These are phyloP conservation scores for Labeo catla DNA, from an alignment of 2,113 vertebrate genomes.

Conservation along the genomic window DNA sequence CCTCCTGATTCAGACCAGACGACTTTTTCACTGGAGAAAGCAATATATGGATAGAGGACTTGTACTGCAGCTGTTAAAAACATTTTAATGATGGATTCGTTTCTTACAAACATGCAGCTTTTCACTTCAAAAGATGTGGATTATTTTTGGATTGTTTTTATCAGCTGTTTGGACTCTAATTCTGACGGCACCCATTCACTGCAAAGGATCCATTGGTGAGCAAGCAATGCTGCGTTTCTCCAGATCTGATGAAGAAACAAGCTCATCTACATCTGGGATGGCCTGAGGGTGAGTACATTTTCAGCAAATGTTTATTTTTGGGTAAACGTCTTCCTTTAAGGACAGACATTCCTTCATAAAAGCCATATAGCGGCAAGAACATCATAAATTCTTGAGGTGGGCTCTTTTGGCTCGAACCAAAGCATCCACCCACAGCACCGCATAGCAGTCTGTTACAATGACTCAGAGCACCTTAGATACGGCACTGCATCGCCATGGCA, in stretches of 20 bases:
- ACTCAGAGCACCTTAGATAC: slow-evolving; percentile 16
- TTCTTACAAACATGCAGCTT: neutral
- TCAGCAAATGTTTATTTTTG: neutral
- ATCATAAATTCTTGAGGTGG: neutral
- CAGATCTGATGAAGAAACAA: neutral
- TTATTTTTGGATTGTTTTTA: neutral
- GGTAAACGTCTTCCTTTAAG: neutral
- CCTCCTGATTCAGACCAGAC: no score
- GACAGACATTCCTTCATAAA: neutral
- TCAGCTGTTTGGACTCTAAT: neutral
- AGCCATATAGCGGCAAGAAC: neutral
- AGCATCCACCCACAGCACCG: neutral
- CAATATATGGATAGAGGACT: no score
- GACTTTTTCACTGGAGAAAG: no score
- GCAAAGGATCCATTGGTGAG: neutral
- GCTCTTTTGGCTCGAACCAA: neutral
- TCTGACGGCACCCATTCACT: neutral
- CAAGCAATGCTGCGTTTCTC: neutral
- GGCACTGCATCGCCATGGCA: neutral
- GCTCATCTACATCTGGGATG: neutral
- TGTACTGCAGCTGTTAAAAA: no score
- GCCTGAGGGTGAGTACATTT: neutral
- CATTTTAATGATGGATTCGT: no score
- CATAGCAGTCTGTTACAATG: slow-evolving; percentile 1
- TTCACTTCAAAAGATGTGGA: neutral